Percentiles rank a stretch among this genome's conserved stretches.
phyloP scores from a whole-genome alignment of 2,888 invertebrate genomes.

The Loripinus fragilis region DNA sequence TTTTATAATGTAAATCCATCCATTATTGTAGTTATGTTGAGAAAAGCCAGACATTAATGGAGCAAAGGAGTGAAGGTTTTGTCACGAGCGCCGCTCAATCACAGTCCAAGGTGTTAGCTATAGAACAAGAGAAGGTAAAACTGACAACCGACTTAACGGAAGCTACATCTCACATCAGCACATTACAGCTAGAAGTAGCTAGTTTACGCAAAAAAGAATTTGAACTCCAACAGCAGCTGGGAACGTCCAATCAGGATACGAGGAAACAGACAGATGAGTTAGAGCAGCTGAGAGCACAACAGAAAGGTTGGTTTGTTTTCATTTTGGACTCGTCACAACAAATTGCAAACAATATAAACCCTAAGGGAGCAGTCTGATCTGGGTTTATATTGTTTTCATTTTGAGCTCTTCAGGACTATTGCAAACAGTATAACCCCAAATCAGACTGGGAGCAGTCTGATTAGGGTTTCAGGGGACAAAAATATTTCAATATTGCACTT shows the following conservation, averaged over 20 bases:
- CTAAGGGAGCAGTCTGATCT: no score
- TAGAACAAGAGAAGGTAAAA: constrained; percentile 82
- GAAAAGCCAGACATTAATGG: constrained; percentile 81
- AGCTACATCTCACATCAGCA: constrained; percentile 76
- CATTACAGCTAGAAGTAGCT: constrained; percentile 76
- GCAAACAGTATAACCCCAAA: no score
- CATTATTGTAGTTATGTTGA: constrained; percentile 79
- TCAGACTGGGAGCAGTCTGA: no score
- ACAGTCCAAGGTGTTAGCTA: constrained; percentile 77
- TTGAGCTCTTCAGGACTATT: no score
- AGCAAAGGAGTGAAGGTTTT: constrained; percentile 81
- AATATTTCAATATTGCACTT: no score
- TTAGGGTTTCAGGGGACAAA: no score
- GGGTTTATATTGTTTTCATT: no score
- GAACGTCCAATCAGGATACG: constrained; percentile 58
- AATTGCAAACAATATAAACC: no score
- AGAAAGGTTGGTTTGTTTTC: constrained; percentile 60
- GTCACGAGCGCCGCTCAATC: constrained; percentile 77
- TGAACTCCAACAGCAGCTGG: constrained; percentile 76
- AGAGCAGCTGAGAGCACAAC: constrained; percentile 68
- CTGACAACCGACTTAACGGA: constrained; percentile 65
- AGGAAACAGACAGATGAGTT: constrained; percentile 71
- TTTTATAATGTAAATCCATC: no score
- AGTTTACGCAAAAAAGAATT: constrained; percentile 75
- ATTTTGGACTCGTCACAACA: no score